Conservation (phyloP, 2,113 vertebrate species). For the Diadophis punctatus region DNA sequence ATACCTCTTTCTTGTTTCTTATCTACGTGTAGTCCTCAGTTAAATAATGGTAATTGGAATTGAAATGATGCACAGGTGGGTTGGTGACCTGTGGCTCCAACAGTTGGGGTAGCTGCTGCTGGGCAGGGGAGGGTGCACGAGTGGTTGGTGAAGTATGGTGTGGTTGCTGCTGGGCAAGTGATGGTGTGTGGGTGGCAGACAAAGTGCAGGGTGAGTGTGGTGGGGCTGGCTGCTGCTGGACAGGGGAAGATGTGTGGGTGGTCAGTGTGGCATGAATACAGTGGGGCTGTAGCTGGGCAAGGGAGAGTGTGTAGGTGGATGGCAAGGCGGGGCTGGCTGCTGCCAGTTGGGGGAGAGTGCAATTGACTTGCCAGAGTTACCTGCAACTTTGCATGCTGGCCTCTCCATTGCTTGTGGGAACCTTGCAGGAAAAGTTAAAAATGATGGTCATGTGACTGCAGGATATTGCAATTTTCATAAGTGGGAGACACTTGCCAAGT, state of each 20-base stretch:
- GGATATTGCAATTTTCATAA: not conserved
- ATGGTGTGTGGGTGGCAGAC: not conserved
- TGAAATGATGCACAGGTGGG: not conserved
- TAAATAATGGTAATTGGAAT: not conserved
- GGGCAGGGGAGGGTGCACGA: not conserved
- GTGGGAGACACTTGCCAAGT: not conserved
- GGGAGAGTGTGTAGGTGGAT: not conserved
- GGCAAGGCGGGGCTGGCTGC: not conserved
- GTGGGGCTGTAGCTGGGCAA: not conserved
- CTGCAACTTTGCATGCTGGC: not conserved
- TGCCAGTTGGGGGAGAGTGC: not conserved
- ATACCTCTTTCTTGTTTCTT: not conserved
- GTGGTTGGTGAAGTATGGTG: not conserved
- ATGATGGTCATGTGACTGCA: not conserved
- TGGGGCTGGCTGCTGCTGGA: not conserved
- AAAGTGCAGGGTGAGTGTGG: not conserved
- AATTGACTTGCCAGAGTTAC: not conserved
- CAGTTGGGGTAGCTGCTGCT: not conserved
- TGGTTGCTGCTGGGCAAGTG: not conserved
- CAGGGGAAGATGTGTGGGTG: not conserved
- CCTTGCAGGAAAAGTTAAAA: not conserved
- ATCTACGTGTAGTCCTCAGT: not conserved
- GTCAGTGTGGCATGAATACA: not conserved
- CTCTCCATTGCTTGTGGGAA: not conserved
- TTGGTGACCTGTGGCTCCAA: not conserved